A percentile compares a stretch with the other conserved stretches of the same genome.
Evolutionary conservation across 2,113 vertebrate species (phyloP).

Genomic region (Takifugu flavidus): DNA sequence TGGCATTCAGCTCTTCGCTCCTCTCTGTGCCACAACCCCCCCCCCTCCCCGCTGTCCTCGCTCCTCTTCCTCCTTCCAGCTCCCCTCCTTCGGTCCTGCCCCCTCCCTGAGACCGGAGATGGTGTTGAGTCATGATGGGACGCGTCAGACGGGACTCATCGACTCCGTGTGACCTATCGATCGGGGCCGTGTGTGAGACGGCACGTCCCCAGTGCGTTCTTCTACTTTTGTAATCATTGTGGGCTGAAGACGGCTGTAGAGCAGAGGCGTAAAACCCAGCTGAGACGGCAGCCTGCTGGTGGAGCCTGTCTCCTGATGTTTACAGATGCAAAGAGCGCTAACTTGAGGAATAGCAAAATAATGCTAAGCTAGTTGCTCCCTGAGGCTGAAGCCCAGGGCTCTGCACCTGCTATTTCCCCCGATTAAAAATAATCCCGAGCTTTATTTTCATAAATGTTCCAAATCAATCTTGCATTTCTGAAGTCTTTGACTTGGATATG

Average conservation of each 20-base stretch:
- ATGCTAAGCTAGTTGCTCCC: no score
- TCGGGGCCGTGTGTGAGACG: conserved; percentile 33
- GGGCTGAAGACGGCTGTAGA: conserved; percentile 4
- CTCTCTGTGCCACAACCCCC: conserved; percentile 63
- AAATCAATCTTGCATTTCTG: no score
- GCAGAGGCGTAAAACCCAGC: conserved; percentile 26
- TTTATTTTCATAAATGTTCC: no score
- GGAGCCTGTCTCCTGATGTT: conserved; percentile 45
- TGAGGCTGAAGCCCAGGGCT: no score
- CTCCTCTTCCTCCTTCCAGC: conserved; percentile 47
- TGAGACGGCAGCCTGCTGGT: conserved; percentile 36
- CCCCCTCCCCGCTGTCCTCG: conserved; percentile 53
- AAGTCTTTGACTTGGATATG: no score
- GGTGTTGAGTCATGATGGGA: conserved; percentile 50
- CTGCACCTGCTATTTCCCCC: no score
- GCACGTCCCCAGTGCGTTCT: conserved; percentile 23
- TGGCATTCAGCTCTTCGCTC: conserved; percentile 62
- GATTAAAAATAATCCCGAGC: no score
- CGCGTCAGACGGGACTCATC: conserved; percentile 40
- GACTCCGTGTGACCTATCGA: conserved; percentile 54
- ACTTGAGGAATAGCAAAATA: conserved; percentile 12
- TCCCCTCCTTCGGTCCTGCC: conserved; percentile 34
- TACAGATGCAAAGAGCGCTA: conserved; percentile 41
- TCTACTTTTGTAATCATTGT: conserved; percentile 41
- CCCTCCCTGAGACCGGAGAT: conserved; percentile 37